phyloP scores from a whole-genome alignment of 2,113 vertebrate species.

The Silurus glanis region DNA sequence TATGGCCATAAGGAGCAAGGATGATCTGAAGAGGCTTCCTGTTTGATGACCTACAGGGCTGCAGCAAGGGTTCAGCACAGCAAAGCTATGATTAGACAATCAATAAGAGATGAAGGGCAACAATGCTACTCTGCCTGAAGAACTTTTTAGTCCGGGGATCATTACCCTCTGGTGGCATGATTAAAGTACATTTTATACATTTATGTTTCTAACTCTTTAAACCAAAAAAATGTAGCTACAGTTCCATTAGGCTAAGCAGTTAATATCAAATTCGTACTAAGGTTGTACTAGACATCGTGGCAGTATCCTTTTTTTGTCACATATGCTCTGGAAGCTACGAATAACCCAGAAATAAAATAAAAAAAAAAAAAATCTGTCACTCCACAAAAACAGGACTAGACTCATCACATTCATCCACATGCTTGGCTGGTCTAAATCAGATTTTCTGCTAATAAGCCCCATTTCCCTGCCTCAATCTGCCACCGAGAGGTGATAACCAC shows the following conservation, averaged over 20 bases:
- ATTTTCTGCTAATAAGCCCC: constrained; percentile 80
- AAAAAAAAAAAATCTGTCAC: constrained; percentile 58
- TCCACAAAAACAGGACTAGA: constrained; percentile 30
- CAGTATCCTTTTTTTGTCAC: constrained; percentile 62
- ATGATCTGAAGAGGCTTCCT: constrained; percentile 23
- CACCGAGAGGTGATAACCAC: constrained; percentile 68
- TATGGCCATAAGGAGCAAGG: constrained; percentile 31
- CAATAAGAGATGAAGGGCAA: constrained; percentile 43
- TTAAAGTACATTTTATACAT: constrained; percentile 9
- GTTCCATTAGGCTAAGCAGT: not conserved
- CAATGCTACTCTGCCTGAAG: constrained; percentile 5
- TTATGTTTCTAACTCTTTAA: constrained; percentile 47
- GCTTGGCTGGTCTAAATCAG: constrained; percentile 73
- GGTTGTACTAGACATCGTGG: not conserved
- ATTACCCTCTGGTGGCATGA: constrained; percentile 39
- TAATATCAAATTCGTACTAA: not conserved
- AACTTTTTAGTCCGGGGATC: constrained; percentile 28
- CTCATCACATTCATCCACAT: constrained; percentile 50
- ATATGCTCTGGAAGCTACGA: constrained; percentile 67
- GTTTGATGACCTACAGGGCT: constrained; percentile 40
- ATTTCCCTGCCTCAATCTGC: constrained; percentile 65
- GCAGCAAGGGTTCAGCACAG: not conserved
- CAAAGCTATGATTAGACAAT: constrained; percentile 44
- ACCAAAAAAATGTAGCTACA: not conserved
- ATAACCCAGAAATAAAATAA: constrained; percentile 64